Conservation (phyloP, 2,888 invertebrate species). For the Aplocera efformata region DNA sequence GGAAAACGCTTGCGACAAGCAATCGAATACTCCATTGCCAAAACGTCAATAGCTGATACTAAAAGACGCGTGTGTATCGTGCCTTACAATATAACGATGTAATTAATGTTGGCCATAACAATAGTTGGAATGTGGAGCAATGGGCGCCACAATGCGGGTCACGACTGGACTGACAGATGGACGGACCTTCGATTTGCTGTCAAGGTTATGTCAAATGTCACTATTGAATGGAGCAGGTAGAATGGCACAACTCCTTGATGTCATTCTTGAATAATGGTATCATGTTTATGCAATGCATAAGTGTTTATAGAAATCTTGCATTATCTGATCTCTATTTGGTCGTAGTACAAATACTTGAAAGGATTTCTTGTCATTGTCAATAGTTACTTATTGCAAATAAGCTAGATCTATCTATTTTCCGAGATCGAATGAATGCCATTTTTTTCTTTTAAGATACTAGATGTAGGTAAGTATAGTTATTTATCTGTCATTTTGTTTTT, state of each 20-base stretch:
- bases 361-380: no score
- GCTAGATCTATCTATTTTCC: no score
- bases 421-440: no score
- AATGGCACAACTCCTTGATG: slow-evolving; percentile 14
- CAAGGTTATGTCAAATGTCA: slow-evolving; percentile 57
- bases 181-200: slow-evolving; percentile 40
- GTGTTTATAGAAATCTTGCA: background rate
- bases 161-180: slow-evolving; percentile 42
- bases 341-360: no score
- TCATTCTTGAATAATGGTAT: slow-evolving; percentile 14
- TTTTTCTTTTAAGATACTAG: no score
- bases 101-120: slow-evolving; percentile 40
- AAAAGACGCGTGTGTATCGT: slow-evolving; percentile 18
- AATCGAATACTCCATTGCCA: no score
- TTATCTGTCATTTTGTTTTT: no score
- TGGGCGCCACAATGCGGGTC: slow-evolving; percentile 43
- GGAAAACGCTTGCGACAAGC: no score
- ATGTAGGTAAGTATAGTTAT: no score
- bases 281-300: slow-evolving; percentile 1
- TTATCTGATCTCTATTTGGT: no score
- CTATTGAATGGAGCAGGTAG: slow-evolving; percentile 39
- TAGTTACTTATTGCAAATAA: no score
- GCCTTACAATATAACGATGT: slow-evolving; percentile 34
- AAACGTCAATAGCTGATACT: no score
- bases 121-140: slow-evolving; percentile 48